Evolutionary conservation across 2,113 vertebrate species (phyloP).

Genomic region (Euleptes europaea): DNA sequence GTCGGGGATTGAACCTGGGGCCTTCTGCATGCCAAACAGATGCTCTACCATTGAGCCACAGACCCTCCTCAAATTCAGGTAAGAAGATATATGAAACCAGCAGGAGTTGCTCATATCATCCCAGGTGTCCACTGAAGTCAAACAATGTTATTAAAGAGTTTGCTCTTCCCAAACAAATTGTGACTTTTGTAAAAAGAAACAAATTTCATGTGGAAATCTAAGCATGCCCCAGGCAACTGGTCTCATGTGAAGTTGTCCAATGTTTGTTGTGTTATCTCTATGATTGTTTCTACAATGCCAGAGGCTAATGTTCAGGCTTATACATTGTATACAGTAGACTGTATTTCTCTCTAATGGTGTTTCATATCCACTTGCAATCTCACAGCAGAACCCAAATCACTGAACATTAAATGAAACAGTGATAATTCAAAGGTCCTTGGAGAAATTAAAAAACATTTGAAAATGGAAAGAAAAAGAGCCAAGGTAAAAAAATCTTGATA

Average conservation of each 20-base stretch:
- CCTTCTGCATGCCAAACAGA: no score
- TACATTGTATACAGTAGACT: conserved; percentile 61
- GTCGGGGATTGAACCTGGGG: no score
- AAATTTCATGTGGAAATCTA: conserved; percentile 7
- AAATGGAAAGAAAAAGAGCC: conserved; percentile 25
- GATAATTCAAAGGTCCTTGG: conserved; percentile 30
- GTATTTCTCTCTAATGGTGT: conserved; percentile 64
- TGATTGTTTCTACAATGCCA: conserved; percentile 54
- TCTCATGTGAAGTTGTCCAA: conserved; percentile 50
- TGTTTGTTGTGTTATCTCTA: conserved; percentile 66
- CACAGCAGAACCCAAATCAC: conserved; percentile 57
- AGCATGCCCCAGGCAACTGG: conserved; percentile 42
- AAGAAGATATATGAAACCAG: neutral
- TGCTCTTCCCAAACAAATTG: neutral
- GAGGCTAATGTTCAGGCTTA: conserved; percentile 40
- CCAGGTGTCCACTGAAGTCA: neutral
- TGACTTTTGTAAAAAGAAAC: neutral
- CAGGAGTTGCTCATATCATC: neutral
- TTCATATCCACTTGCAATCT: conserved; percentile 63
- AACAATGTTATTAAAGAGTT: neutral
- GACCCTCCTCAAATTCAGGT: no score
- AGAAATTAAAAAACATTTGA: conserved; percentile 42
- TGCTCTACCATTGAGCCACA: no score
- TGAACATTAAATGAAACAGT: conserved; percentile 65
- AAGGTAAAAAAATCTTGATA: no score